Conservation (phyloP, 1,140 invertebrate species). For the Conus betulinus region DNA sequence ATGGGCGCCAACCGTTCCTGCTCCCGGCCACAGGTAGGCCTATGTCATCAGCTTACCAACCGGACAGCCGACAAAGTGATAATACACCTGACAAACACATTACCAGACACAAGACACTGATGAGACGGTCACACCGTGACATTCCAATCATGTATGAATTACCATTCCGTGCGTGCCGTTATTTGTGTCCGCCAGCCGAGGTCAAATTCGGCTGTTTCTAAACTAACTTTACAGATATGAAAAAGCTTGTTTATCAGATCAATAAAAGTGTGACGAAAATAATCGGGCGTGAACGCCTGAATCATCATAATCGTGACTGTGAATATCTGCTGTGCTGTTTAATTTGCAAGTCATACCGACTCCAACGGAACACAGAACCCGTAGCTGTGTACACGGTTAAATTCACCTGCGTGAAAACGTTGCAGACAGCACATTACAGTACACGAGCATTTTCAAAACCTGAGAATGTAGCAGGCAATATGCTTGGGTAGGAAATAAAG, state of each 20-base stretch:
- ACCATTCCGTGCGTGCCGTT: constrained; percentile 5
- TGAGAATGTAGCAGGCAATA: too few relatives aligned
- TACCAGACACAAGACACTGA: not conserved
- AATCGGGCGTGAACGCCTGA: not conserved
- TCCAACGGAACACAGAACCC: too few relatives aligned
- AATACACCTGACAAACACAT: not conserved
- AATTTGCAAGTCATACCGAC: too few relatives aligned
- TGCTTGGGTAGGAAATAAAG: too few relatives aligned
- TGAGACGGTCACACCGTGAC: constrained; percentile 1
- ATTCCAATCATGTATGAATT: not conserved
- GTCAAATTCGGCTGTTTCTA: not conserved
- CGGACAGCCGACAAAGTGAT: not conserved
- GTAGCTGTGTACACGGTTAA: too few relatives aligned
- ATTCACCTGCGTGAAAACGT: too few relatives aligned
- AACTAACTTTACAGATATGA: not conserved
- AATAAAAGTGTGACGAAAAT: not conserved
- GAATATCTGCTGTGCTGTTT: not conserved
- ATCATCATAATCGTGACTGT: not conserved
- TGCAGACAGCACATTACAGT: too few relatives aligned
- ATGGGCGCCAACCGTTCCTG: too few relatives aligned
- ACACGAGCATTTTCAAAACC: too few relatives aligned
- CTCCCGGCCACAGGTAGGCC: too few relatives aligned
- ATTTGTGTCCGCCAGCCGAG: not conserved
- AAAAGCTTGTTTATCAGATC: not conserved
- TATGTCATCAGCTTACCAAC: not conserved